Evolutionary conservation across 2,888 invertebrate species (phyloP).

Genomic region (Halocaridina rubra): DNA sequence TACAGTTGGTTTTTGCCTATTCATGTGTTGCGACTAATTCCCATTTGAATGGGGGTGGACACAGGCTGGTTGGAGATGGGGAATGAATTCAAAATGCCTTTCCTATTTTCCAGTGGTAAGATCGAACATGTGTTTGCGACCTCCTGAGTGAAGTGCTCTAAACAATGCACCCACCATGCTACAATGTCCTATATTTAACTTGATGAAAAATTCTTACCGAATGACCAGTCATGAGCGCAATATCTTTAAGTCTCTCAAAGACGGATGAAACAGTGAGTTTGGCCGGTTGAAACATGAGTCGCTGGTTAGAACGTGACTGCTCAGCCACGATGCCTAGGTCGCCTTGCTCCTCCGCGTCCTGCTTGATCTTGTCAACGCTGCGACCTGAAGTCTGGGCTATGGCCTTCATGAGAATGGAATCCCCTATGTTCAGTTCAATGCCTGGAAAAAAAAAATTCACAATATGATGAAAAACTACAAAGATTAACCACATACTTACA

Average conservation of each 20-base stretch:
- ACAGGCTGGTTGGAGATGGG: too few species aligned
- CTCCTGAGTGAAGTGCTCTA: too few species aligned
- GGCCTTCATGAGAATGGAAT: constrained; percentile 93
- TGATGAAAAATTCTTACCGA: constrained; percentile 75
- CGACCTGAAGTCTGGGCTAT: constrained; percentile 91
- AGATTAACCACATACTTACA: too few species aligned
- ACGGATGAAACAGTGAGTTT: constrained; percentile 81
- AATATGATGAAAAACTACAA: too few species aligned
- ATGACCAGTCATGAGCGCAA: constrained; percentile 86
- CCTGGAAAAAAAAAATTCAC: constrained; percentile 70
- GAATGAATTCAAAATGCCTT: too few species aligned
- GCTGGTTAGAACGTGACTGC: constrained; percentile 83
- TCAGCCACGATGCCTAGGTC: constrained; percentile 94
- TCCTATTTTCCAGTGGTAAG: too few species aligned
- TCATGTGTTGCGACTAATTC: too few species aligned
- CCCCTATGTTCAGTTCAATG: constrained; percentile 92
- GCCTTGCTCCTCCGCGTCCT: constrained; percentile 78
- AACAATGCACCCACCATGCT: neutral
- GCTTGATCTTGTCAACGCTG: constrained; percentile 83
- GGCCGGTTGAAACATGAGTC: constrained; percentile 80
- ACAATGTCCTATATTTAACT: too few species aligned
- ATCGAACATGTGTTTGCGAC: too few species aligned
- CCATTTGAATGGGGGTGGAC: too few species aligned
- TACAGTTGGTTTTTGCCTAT: too few species aligned
- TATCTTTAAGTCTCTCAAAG: constrained; percentile 84